These are phyloP conservation scores for Pipra filicauda DNA, from an alignment of 2,113 vertebrate species.

Conservation along the genomic window DNA sequence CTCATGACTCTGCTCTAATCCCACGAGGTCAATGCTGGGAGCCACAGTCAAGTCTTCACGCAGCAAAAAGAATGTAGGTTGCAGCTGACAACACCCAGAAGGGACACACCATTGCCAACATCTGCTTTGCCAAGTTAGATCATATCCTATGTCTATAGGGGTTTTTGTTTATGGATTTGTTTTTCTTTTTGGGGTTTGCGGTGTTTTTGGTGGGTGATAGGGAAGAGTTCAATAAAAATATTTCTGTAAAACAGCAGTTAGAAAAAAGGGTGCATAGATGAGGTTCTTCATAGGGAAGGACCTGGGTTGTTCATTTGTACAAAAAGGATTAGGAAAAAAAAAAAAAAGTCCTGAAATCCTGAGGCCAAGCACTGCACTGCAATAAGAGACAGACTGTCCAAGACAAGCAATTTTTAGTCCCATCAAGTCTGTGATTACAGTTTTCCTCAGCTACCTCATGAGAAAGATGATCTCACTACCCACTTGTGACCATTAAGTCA, in stretches of 20 bases:
- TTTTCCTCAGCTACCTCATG: conserved; percentile 22
- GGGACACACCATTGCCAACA: background rate
- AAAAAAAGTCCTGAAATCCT: background rate
- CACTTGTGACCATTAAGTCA: conserved; percentile 43
- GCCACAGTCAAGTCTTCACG: background rate
- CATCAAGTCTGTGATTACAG: conserved; percentile 19
- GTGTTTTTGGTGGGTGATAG: background rate
- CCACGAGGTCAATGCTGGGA: background rate
- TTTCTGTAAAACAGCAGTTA: background rate
- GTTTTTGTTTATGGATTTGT: background rate
- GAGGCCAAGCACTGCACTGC: background rate
- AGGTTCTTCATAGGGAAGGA: background rate
- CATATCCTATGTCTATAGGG: background rate
- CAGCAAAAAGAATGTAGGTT: conserved; percentile 37
- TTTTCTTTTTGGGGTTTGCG: background rate
- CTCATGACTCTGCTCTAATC: background rate
- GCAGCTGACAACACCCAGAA: conserved; percentile 49
- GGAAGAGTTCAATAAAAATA: background rate
- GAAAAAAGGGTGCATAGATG: background rate
- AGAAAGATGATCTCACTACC: conserved; percentile 37
- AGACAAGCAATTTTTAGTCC: conserved; percentile 5
- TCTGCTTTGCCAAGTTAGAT: conserved; percentile 25
- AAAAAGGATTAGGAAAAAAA: background rate
- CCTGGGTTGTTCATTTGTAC: background rate
- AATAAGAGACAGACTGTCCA: background rate